These are phyloP conservation scores for Drosophila seclusa DNA, from an alignment of 2,888 invertebrate genomes.

Conservation along the genomic window DNA sequence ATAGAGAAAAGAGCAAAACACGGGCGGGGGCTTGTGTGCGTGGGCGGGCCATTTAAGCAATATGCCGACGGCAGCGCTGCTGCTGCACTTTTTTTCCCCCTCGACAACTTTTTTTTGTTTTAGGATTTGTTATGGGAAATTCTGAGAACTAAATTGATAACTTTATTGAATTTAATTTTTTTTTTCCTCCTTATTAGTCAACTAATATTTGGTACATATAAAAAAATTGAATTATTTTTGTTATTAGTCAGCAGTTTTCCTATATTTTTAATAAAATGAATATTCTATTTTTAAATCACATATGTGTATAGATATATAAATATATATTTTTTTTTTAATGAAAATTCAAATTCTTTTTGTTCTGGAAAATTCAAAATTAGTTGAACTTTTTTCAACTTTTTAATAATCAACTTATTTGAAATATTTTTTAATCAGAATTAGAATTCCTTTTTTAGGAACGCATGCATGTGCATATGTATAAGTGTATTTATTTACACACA, in stretches of 20 bases:
- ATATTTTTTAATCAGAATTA: slow-evolving; percentile 4
- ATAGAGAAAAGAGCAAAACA: slow-evolving; percentile 60
- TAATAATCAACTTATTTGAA: neutral
- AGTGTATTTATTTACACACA: slow-evolving; percentile 38
- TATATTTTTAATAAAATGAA: neutral
- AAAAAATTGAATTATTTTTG: too few species aligned
- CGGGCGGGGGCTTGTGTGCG: slow-evolving; percentile 40
- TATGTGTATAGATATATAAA: neutral
- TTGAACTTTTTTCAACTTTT: too few species aligned
- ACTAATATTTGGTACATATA: neutral
- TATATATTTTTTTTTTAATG: neutral
- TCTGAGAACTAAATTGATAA: slow-evolving; percentile 29
- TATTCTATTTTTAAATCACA: neutral
- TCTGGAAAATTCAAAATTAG: too few species aligned
- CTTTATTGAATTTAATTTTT: neutral
- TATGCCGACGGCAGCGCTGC: slow-evolving; percentile 7
- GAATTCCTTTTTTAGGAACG: neutral
- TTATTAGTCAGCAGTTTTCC: neutral
- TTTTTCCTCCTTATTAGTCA: neutral
- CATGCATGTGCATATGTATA: neutral
- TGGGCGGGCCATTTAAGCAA: slow-evolving; percentile 37
- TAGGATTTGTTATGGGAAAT: slow-evolving; percentile 35
- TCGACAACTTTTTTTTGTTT: neutral
- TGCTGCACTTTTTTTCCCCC: slow-evolving; percentile 40
- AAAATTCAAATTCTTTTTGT: too few species aligned